phyloP scores from a whole-genome alignment of 2,888 invertebrate genomes.

The Omphaloscelis lunosa region DNA sequence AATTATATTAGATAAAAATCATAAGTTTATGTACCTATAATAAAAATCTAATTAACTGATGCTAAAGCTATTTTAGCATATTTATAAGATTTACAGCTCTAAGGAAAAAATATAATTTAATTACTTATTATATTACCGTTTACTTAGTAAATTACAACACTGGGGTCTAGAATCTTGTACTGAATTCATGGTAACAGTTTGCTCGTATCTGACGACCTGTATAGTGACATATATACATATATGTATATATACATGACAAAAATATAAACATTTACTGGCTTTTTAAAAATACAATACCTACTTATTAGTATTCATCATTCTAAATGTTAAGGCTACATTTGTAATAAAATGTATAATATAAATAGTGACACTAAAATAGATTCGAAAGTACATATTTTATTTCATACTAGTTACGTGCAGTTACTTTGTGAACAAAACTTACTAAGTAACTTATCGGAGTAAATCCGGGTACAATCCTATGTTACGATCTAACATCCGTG shows the following conservation, averaged over 20 bases:
- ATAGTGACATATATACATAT: no score
- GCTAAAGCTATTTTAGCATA: background rate
- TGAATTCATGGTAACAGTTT: no score
- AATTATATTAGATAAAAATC: background rate
- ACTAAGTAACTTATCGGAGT: background rate
- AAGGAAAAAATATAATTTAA: background rate
- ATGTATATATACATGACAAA: no score
- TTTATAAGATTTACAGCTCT: background rate
- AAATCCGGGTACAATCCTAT: constrained; percentile 17
- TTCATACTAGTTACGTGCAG: background rate
- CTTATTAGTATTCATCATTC: background rate
- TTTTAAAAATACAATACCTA: no score
- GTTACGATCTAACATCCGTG: background rate
- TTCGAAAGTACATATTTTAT: background rate
- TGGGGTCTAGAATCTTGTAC: no score
- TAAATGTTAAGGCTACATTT: background rate
- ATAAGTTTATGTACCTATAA: background rate
- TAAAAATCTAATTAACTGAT: background rate
- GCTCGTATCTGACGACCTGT: no score
- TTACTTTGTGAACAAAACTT: background rate
- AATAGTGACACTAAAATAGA: background rate
- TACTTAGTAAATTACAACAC: no score
- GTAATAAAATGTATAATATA: background rate
- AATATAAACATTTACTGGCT: no score
- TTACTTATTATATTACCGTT: no score